A percentile compares a stretch with the other conserved stretches of the same genome.
phyloP scores from a whole-genome alignment of 2,888 invertebrate species.

The Drosophila siamana region DNA sequence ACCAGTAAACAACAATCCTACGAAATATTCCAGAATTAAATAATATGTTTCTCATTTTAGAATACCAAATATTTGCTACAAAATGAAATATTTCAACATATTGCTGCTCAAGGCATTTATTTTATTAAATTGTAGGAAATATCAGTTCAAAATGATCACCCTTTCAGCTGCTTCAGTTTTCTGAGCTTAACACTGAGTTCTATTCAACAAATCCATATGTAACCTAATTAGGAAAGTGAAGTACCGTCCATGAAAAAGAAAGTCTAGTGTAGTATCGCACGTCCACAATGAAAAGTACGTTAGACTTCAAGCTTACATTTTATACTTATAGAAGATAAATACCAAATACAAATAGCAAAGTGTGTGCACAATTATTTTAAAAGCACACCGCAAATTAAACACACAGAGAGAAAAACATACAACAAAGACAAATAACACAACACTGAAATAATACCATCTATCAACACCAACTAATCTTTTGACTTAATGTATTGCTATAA shows the following conservation, averaged over 20 bases:
- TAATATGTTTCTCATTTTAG: too few species aligned
- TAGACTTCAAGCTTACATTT: conserved; percentile 62
- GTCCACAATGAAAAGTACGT: conserved; percentile 51
- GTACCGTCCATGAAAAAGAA: conserved; percentile 67
- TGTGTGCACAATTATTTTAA: conserved; percentile 37
- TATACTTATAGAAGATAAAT: conserved; percentile 36
- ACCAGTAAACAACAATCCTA: conserved; percentile 6
- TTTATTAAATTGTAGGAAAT: too few species aligned
- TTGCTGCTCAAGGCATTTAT: not conserved
- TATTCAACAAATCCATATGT: conserved; percentile 29
- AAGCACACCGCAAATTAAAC: conserved; percentile 35
- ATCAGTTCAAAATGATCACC: conserved; percentile 19
- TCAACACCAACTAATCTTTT: conserved; percentile 22
- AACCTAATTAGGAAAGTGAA: conserved; percentile 51
- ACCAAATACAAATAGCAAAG: not conserved
- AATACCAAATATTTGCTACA: not conserved
- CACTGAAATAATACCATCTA: conserved; percentile 4
- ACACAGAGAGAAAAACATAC: conserved; percentile 15
- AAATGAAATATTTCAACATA: not conserved
- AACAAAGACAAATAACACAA: conserved; percentile 12
- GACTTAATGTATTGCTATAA: conserved; percentile 40
- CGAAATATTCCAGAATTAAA: too few species aligned
- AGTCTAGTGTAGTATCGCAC: conserved; percentile 53
- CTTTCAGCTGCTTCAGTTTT: conserved; percentile 25
- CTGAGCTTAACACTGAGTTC: conserved; percentile 10